Percentiles rank a stretch among this genome's conserved stretches.
Conservation (phyloP, 2,113 vertebrate genomes). For the Pseudorectes ferrugineus region DNA sequence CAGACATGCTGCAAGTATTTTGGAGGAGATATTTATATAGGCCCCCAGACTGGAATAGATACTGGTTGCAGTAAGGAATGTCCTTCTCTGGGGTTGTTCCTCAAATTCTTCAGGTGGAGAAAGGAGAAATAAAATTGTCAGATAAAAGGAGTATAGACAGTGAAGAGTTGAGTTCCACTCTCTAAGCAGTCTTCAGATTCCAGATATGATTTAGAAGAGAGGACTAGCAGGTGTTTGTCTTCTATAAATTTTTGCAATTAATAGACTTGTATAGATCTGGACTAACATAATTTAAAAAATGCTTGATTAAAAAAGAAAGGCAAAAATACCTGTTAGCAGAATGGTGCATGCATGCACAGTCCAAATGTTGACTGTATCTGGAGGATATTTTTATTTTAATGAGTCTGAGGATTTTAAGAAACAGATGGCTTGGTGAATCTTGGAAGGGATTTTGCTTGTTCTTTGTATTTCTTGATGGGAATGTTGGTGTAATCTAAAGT, state of each 20-base stretch:
- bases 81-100: not conserved
- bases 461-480: not conserved
- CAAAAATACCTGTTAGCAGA: not conserved
- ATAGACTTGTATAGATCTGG: not conserved
- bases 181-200: not conserved
- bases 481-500: not conserved
- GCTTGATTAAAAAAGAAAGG: not conserved
- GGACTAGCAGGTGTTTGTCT: not conserved
- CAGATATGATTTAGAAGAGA: not conserved
- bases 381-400: not conserved
- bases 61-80: not conserved
- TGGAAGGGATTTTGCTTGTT: not conserved
- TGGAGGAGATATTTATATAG: not conserved
- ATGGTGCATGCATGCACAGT: not conserved
- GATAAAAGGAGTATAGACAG: not conserved
- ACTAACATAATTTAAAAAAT: not conserved
- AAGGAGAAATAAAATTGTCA: not conserved
- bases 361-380: not conserved
- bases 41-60: not conserved
- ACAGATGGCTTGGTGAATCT: not conserved
- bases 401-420: not conserved
- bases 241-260: not conserved
- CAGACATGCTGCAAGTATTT: not conserved
- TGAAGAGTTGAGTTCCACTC: not conserved
- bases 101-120: not conserved